Conservation (phyloP, 1,140 invertebrate species). For the Agrypnia vestita region DNA sequence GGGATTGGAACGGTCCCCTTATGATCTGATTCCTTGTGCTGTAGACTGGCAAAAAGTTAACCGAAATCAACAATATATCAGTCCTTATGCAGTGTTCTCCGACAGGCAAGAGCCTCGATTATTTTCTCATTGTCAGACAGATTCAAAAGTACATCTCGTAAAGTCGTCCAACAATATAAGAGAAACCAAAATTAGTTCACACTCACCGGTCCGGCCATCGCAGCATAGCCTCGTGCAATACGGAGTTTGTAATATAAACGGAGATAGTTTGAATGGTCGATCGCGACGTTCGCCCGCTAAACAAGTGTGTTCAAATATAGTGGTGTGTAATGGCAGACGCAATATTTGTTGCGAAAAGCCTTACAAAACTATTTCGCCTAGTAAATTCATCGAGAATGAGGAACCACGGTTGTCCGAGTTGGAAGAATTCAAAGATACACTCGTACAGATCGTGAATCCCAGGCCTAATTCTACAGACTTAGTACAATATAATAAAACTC, state of each 20-base stretch:
- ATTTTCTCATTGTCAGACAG: constrained; percentile 36
- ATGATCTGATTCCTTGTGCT: constrained; percentile 2
- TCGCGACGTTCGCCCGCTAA: constrained; percentile 22
- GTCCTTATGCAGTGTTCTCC: constrained; percentile 11
- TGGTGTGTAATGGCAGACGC: constrained; percentile 28
- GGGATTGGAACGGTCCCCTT: constrained; percentile 47
- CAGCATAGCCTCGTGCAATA: constrained; percentile 23
- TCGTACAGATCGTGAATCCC: constrained; percentile 42
- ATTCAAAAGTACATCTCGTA: constrained; percentile 13
- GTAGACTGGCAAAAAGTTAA: constrained; percentile 36
- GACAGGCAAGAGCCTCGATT: constrained; percentile 31
- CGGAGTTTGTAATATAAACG: constrained; percentile 30
- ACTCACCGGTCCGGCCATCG: neutral
- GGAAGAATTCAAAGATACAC: constrained; percentile 53
- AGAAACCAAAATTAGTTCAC: constrained; percentile 30
- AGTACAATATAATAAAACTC: constrained; percentile 42
- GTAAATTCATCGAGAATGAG: constrained; percentile 57
- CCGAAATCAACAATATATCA: constrained; percentile 21
- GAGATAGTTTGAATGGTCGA: constrained; percentile 17
- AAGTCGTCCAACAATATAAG: constrained; percentile 37
- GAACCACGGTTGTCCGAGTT: constrained; percentile 53
- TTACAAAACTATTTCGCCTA: constrained; percentile 17
- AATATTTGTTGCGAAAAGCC: neutral
- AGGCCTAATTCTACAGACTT: constrained; percentile 42
- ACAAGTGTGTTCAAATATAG: constrained; percentile 19